phyloP scores from a whole-genome alignment of 2,888 invertebrate genomes.

The Girardia tigrina region DNA sequence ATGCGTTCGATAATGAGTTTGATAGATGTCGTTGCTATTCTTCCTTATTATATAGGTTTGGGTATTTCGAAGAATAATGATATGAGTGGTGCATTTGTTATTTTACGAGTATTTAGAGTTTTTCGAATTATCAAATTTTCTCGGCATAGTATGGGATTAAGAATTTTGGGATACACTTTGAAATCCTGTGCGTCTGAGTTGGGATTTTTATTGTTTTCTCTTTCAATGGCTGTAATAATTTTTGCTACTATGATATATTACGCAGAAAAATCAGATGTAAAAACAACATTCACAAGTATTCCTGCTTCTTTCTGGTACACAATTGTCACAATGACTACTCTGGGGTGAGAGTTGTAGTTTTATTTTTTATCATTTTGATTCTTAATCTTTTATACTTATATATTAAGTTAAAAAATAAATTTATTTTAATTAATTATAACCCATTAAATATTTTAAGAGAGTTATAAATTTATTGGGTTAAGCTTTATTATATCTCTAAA shows the following conservation, averaged over 20 bases:
- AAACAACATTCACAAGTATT: slow-evolving; percentile 94
- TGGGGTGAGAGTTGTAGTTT: too few species aligned
- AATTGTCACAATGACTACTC: slow-evolving; percentile 97
- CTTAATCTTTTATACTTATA: too few species aligned
- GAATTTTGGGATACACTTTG: slow-evolving; percentile 94
- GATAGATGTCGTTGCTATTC: slow-evolving; percentile 95
- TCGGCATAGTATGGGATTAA: slow-evolving; percentile 89
- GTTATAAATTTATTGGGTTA: too few species aligned
- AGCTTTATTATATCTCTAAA: too few species aligned
- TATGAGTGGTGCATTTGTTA: slow-evolving; percentile 96
- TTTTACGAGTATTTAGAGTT: slow-evolving; percentile 90
- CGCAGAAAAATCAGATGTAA: slow-evolving; percentile 91
- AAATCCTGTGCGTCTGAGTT: slow-evolving; percentile 97
- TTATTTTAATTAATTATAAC: too few species aligned
- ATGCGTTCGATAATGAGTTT: slow-evolving; percentile 95
- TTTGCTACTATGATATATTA: slow-evolving; percentile 99
- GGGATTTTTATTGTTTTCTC: slow-evolving; percentile 93
- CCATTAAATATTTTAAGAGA: too few species aligned
- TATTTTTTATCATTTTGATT: too few species aligned
- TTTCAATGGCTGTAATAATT: slow-evolving; percentile 99
- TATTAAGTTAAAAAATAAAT: too few species aligned
- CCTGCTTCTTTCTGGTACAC: slow-evolving; percentile 99
- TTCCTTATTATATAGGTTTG: slow-evolving; percentile 95
- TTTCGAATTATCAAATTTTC: slow-evolving; percentile 99
- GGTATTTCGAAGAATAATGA: slow-evolving; percentile 94